A percentile compares a stretch with the other conserved stretches of the same genome.
phyloP scores from a whole-genome alignment of 2,888 invertebrate genomes.

The Eupithecia subfuscata region DNA sequence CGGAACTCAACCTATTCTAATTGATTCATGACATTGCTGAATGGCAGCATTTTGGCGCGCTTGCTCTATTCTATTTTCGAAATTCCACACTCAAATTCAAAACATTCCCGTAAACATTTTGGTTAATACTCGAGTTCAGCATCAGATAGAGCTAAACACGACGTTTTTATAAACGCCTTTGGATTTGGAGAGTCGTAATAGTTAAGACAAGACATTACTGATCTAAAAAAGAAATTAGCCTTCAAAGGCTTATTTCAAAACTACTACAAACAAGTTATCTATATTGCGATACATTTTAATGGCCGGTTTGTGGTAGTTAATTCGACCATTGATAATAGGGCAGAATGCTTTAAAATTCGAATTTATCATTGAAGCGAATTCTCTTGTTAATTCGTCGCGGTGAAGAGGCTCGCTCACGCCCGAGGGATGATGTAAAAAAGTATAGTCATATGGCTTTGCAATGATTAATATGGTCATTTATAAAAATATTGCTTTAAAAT shows the following conservation, averaged over 20 bases:
- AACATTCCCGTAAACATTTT: background rate
- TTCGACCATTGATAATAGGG: slow-evolving; percentile 50
- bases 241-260: background rate
- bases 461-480: slow-evolving; percentile 49
- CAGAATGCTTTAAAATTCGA: slow-evolving; percentile 54
- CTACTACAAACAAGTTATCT: too few relatives aligned
- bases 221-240: background rate
- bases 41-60: slow-evolving; percentile 6
- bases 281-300: background rate
- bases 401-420: slow-evolving; percentile 57
- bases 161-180: too few relatives aligned
- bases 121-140: background rate
- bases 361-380: slow-evolving; percentile 72
- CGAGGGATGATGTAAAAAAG: slow-evolving; percentile 62
- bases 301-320: slow-evolving; percentile 11
- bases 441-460: slow-evolving; percentile 47
- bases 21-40: slow-evolving; percentile 18
- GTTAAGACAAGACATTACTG: background rate
- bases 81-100: background rate
- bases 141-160: too few relatives aligned
- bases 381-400: slow-evolving; percentile 78
- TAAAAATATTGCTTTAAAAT: slow-evolving; percentile 46
- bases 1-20: slow-evolving; percentile 20
- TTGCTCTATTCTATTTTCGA: background rate
- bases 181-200: background rate